phyloP scores from a whole-genome alignment of 1,140 invertebrate species.

The Aphidius gifuensis region DNA sequence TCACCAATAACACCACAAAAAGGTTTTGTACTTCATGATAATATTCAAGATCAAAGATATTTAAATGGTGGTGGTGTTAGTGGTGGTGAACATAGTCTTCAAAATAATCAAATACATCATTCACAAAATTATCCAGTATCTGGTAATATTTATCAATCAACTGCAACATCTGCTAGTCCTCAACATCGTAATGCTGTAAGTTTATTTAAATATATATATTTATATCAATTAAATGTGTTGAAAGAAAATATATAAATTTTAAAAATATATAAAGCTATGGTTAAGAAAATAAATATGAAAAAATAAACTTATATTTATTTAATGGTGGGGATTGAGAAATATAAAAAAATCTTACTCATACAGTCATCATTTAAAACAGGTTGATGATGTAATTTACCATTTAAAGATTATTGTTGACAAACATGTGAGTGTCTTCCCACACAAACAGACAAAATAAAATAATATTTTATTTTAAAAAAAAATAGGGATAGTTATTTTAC shows the following conservation, averaged over 20 bases:
- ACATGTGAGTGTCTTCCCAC: slow-evolving; percentile 43
- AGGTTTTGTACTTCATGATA: slow-evolving; percentile 52
- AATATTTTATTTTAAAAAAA: not conserved
- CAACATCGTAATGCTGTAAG: slow-evolving; percentile 54
- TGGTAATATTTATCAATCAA: slow-evolving; percentile 52
- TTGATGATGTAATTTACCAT: slow-evolving; percentile 50
- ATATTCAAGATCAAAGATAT: slow-evolving; percentile 50
- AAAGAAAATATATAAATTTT: too few relatives aligned
- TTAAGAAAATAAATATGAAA: too few relatives aligned
- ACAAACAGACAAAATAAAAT: slow-evolving; percentile 9
- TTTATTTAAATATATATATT: slow-evolving; percentile 16
- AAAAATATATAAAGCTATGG: too few relatives aligned
- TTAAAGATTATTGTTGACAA: slow-evolving; percentile 44
- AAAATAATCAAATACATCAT: slow-evolving; percentile 53
- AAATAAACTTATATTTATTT: too few relatives aligned
- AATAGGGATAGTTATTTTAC: slow-evolving; percentile 15
- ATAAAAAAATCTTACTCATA: not conserved
- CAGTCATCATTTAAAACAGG: slow-evolving; percentile 40
- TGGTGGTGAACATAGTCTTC: slow-evolving; percentile 44
- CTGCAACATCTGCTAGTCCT: slow-evolving; percentile 52
- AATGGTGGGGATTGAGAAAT: too few relatives aligned
- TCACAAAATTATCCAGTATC: slow-evolving; percentile 46
- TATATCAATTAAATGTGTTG: too few relatives aligned
- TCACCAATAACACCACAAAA: slow-evolving; percentile 43
- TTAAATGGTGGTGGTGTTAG: slow-evolving; percentile 41